A percentile compares a stretch with the other conserved stretches of the same genome.
Evolutionary conservation across 2,113 vertebrate genomes (phyloP).

Genomic region (Gymnobelideus leadbeateri): DNA sequence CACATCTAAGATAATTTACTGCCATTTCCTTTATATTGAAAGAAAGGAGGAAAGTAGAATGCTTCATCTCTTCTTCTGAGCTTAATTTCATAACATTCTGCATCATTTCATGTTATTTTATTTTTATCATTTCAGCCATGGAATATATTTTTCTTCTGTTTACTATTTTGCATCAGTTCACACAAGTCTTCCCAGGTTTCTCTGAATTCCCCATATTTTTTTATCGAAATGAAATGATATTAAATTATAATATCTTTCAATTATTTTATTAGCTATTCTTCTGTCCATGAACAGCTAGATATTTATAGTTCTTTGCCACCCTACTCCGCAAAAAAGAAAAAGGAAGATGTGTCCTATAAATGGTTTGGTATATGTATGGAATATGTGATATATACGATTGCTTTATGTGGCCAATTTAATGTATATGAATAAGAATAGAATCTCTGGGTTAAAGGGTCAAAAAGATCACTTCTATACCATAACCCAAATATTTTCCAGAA

Average conservation of each 20-base stretch:
- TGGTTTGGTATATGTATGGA: neutral
- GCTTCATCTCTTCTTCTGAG: too few relatives aligned
- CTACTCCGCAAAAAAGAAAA: neutral
- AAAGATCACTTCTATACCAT: too few relatives aligned
- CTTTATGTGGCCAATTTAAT: too few relatives aligned
- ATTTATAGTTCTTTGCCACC: neutral
- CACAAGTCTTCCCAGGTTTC: neutral
- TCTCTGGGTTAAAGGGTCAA: too few relatives aligned
- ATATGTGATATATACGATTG: neutral
- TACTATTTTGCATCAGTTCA: neutral
- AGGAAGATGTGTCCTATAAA: neutral
- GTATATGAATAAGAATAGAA: too few relatives aligned
- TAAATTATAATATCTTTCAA: neutral
- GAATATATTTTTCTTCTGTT: neutral
- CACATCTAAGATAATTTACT: too few relatives aligned
- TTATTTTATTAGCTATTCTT: neutral
- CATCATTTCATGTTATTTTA: too few relatives aligned
- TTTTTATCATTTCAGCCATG: neutral
- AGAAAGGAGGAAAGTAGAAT: too few relatives aligned
- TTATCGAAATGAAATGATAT: neutral
- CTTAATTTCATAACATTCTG: too few relatives aligned
- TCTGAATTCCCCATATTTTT: neutral
- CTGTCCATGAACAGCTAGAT: neutral
- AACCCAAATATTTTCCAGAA: neutral
- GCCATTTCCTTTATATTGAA: too few relatives aligned